phyloP scores from a whole-genome alignment of 2,797 vertebrate species.

The Microcaecilia unicolor region DNA sequence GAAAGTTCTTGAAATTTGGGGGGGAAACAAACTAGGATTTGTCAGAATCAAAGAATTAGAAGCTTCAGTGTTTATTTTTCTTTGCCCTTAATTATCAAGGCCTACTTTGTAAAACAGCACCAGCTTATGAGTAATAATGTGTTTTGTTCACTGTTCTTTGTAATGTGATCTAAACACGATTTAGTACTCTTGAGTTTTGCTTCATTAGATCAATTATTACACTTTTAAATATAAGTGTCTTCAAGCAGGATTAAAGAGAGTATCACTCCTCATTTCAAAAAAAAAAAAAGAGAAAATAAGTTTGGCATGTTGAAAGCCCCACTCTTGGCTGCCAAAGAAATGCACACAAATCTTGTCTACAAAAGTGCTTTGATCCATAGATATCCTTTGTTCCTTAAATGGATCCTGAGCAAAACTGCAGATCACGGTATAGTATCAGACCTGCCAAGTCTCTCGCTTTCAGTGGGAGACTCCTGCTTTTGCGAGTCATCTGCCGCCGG shows the following conservation, averaged over 20 bases:
- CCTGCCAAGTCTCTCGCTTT: no score
- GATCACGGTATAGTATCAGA: no score
- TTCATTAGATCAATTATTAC: conserved; percentile 32
- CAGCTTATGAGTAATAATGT: conserved; percentile 23
- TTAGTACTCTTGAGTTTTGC: conserved; percentile 11
- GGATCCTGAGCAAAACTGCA: no score
- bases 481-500: no score
- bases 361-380: no score
- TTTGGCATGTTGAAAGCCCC: conserved; percentile 9
- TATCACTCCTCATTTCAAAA: not conserved
- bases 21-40: not conserved
- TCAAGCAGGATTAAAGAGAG: conserved; percentile 24
- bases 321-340: not conserved
- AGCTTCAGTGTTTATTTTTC: no score
- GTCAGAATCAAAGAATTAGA: no score
- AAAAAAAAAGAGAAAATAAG: not conserved
- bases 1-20: no score
- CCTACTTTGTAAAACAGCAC: conserved; percentile 14
- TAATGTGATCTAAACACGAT: conserved; percentile 11
- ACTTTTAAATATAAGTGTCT: conserved; percentile 39
- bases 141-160: conserved; percentile 6
- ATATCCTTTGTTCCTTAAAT: no score
- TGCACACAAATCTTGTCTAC: no score
- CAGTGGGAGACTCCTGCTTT: no score
- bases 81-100: conserved; percentile 9